Percentiles rank a stretch among this genome's conserved stretches.
Evolutionary conservation across 2,797 vertebrate genomes (phyloP).

Genomic region (Myotis pilosus): DNA sequence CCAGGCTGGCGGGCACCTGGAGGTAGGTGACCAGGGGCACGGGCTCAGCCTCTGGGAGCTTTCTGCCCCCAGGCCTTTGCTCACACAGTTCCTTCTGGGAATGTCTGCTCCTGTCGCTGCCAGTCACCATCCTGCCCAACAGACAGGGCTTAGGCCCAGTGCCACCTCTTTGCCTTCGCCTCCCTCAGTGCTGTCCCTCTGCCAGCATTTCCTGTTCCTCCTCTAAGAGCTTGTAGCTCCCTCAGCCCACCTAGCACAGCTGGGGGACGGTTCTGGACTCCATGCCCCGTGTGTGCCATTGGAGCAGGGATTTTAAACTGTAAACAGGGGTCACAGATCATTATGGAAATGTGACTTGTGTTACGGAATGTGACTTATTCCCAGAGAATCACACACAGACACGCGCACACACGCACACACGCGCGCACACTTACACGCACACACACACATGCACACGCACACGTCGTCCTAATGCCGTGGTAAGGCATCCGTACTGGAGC

Average conservation of each 20-base stretch:
- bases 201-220: not conserved
- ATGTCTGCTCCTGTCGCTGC: not conserved
- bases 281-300: not conserved
- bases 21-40: conserved; percentile 79
- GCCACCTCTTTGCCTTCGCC: not conserved
- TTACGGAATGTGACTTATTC: not conserved
- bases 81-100: not conserved
- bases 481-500: not conserved
- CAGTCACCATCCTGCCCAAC: not conserved
- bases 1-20: conserved; percentile 49
- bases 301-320: not conserved
- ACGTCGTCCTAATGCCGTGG: fast-evolving
- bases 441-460: not conserved
- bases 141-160: not conserved
- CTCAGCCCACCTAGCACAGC: not conserved
- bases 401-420: not conserved
- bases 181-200: fast-evolving
- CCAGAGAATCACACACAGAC: not conserved
- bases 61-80: not conserved
- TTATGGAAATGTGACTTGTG: not conserved
- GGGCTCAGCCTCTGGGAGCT: too few species aligned
- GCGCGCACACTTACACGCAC: fast-evolving
- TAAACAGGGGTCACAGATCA: not conserved
- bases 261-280: not conserved
- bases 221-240: not conserved